Conservation (phyloP, 30 jellyfish, hydroid and myxozoan genomes). For the Aurelia coerulea region DNA sequence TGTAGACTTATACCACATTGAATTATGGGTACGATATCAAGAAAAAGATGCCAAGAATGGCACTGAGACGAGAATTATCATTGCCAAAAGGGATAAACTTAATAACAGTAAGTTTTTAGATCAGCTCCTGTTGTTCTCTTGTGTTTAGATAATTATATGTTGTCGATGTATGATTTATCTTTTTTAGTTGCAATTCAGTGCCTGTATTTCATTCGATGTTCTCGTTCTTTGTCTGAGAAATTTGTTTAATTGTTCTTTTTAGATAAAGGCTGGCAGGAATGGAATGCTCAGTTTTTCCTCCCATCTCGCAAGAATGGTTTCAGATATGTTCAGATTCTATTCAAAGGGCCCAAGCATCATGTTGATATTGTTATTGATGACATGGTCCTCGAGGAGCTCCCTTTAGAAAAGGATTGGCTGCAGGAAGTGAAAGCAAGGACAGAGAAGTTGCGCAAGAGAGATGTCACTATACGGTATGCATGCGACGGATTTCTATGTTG, state of each 20-base stretch:
- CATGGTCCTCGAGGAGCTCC: constrained; percentile 74
- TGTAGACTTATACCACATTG: constrained; percentile 66
- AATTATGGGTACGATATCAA: constrained; percentile 81
- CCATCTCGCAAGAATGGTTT: constrained; percentile 73
- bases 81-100: constrained; percentile 78
- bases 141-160: too few species aligned
- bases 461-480: constrained; percentile 66
- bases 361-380: constrained; percentile 81
- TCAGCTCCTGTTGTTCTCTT: too few species aligned
- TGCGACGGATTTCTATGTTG: too few species aligned
- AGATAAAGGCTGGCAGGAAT: constrained; percentile 91
- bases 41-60: constrained; percentile 46
- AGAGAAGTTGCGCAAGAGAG: constrained; percentile 68
- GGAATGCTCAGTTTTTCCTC: constrained; percentile 83
- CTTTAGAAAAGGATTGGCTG: constrained; percentile 72
- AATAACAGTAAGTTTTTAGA: constrained; percentile 64
- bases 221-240: not conserved
- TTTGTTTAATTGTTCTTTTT: not conserved
- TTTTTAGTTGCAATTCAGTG: too few species aligned
- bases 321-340: constrained; percentile 70
- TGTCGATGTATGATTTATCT: too few species aligned
- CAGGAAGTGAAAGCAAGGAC: constrained; percentile 58
- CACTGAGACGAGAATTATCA: constrained; percentile 66
- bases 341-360: constrained; percentile 81
- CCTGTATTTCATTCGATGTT: not conserved